Evolutionary conservation across 1,140 invertebrate species (phyloP), one percentile per base, ranked within the genome.

Genomic region (Diachasmimorpha longicaudata): DNA sequence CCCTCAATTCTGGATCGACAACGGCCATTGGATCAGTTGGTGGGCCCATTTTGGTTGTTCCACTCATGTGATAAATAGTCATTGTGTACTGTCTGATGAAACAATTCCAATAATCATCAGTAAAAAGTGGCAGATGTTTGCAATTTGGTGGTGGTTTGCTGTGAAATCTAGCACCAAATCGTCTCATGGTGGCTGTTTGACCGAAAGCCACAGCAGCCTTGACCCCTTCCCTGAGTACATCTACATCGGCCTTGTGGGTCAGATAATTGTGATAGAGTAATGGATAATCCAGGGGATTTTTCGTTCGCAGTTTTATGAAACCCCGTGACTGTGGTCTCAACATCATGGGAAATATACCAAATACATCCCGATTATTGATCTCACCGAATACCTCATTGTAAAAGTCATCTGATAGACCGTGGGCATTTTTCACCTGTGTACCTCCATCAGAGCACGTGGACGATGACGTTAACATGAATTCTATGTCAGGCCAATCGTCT

Each of bases 401-500:
- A 82, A 95, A 96, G 48, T 94, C 93, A 72, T 96, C 93, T 0
- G 91, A 93, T 0, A 96, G 85, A 0, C 95, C 94, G 79, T 96
- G 95, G 0, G 95, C 95, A 48, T 89, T 92, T 80, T 94, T 95
- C 0, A 94, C 92, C 74, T 94, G 92, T 0, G 90, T 92, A 0
- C 93, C 94, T n/a, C 93, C 93, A 79, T 96, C 95, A 0, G 95
- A 95, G 66, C 90, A 92, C 0, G 93, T 94, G 0, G 94, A 94
- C 0, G 93, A 92, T n/a, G 95, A 94, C 0, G 95, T 93, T 83
- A 96, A 88, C 93, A 96, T 96, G 81, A 97, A 96, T 78, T 96
- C 95, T 72, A 97, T 96, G 81, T 97, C 96, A 0, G 96, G 96
- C 95, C 95, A 97, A 81, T 96, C 95, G 74, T 96, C 94, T 0